Evolutionary conservation across 2,113 vertebrate species (phyloP).

Genomic region (Nerophis ophidion): DNA sequence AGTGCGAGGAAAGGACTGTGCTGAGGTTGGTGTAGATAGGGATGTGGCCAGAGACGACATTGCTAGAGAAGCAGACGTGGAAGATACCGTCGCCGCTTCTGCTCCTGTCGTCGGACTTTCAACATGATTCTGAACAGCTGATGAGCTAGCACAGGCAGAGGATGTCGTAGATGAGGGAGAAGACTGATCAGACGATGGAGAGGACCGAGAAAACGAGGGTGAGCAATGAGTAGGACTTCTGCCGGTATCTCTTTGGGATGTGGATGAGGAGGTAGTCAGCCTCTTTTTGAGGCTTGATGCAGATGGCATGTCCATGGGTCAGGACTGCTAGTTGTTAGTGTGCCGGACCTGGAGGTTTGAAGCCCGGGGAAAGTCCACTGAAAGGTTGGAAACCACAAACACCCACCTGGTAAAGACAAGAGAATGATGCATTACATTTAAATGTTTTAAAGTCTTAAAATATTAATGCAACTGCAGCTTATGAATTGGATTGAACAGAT

Average conservation of each 20-base stretch:
- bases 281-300: slow-evolving; percentile 55
- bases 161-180: slow-evolving; percentile 58
- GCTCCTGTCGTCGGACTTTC: slow-evolving; percentile 19
- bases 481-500: neutral
- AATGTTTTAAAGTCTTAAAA: too few relatives aligned
- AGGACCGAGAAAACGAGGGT: slow-evolving; percentile 56
- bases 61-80: slow-evolving; percentile 55
- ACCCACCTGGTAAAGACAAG: slow-evolving; percentile 37
- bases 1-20: slow-evolving; percentile 19
- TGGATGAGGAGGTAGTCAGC: slow-evolving; percentile 38
- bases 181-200: slow-evolving; percentile 59
- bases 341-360: slow-evolving; percentile 3
- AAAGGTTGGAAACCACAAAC: slow-evolving; percentile 12
- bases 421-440: neutral
- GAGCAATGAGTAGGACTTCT: slow-evolving; percentile 58
- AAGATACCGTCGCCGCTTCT: slow-evolving; percentile 51
- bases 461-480: neutral
- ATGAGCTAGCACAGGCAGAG: slow-evolving; percentile 42
- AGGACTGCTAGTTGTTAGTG: slow-evolving; percentile 30
- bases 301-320: slow-evolving; percentile 51
- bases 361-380: neutral
- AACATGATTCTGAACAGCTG: slow-evolving; percentile 48
- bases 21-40: slow-evolving; percentile 10
- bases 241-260: slow-evolving; percentile 35
- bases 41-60: slow-evolving; percentile 23